Evolutionary conservation across 2,888 invertebrate genomes (phyloP).

Genomic region (Caenorhabditis angaria): DNA sequence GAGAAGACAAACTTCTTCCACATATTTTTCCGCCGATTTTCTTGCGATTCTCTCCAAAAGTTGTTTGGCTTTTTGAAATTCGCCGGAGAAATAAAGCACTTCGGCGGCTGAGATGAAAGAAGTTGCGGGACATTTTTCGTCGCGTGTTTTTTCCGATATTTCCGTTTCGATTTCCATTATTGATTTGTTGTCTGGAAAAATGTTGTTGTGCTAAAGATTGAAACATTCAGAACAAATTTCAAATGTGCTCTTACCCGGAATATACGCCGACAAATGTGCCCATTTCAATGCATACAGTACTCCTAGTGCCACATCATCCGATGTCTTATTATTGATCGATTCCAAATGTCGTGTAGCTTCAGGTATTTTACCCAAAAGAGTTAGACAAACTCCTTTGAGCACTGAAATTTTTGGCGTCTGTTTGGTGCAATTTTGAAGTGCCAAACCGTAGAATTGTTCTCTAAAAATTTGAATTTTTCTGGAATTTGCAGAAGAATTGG

Average conservation of each 20-base stretch:
- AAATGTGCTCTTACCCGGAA: no score
- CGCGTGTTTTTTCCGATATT: constrained; percentile 17
- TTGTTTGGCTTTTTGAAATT: constrained; percentile 33
- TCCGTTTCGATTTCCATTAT: constrained; percentile 44
- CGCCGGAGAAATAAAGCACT: constrained; percentile 30
- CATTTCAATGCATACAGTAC: constrained; percentile 42
- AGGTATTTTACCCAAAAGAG: constrained; percentile 53
- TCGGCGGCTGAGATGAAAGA: constrained; percentile 38
- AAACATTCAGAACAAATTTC: constrained; percentile 14
- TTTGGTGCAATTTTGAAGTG: constrained; percentile 28
- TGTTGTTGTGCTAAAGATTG: background rate
- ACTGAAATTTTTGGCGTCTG: constrained; percentile 28
- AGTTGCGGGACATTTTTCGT: constrained; percentile 31
- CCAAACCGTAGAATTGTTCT: constrained; percentile 54
- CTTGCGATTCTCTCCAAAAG: constrained; percentile 26
- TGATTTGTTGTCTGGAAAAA: constrained; percentile 51
- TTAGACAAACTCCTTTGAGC: constrained; percentile 42
- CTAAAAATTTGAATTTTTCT: constrained; percentile 22
- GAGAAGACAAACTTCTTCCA: constrained; percentile 40
- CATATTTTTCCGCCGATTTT: constrained; percentile 25
- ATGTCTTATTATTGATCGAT: constrained; percentile 19
- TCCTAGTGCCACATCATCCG: constrained; percentile 41
- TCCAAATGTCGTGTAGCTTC: constrained; percentile 56
- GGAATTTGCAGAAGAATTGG: background rate
- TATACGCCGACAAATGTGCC: constrained; percentile 46